These are phyloP conservation scores for Synchiropus splendidus DNA, from an alignment of 2,113 vertebrate genomes.

Conservation along the genomic window DNA sequence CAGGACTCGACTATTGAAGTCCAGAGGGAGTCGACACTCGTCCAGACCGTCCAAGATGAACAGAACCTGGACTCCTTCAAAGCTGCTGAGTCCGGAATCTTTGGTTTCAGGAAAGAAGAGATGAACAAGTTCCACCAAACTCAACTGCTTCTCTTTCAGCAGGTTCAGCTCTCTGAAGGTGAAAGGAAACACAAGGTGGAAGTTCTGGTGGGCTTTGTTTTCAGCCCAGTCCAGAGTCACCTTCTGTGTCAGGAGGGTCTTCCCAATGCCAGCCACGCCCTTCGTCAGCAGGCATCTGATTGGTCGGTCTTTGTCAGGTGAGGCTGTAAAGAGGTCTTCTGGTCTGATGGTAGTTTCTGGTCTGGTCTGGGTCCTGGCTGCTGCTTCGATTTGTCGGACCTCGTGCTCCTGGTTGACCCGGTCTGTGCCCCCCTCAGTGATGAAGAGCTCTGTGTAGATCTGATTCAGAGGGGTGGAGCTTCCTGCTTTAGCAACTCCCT, in stretches of 20 bases:
- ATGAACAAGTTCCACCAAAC: background rate
- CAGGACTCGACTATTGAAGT: background rate
- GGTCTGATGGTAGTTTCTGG: background rate
- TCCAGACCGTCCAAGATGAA: constrained; percentile 2
- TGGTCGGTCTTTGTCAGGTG: background rate
- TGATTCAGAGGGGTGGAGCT: background rate
- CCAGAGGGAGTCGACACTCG: constrained; percentile 3
- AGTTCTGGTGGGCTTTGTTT: background rate
- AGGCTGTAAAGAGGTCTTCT: background rate
- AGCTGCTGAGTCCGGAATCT: background rate
- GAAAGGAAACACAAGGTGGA: constrained; percentile 1
- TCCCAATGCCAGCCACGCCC: background rate
- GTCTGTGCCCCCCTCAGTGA: background rate
- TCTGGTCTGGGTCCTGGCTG: background rate
- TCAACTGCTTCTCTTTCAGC: background rate
- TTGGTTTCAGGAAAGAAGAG: background rate
- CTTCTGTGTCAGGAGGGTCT: constrained; percentile 1
- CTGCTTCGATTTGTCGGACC: constrained; percentile 1
- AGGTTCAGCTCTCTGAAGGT: constrained; percentile 4
- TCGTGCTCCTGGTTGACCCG: background rate
- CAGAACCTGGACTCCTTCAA: background rate
- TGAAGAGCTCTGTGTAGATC: constrained; percentile 1
- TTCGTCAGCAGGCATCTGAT: background rate
- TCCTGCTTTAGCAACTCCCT: too few relatives aligned
- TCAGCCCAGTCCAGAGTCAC: constrained; percentile 1